phyloP scores from a whole-genome alignment of 2,113 vertebrate genomes.

The Perca flavescens region DNA sequence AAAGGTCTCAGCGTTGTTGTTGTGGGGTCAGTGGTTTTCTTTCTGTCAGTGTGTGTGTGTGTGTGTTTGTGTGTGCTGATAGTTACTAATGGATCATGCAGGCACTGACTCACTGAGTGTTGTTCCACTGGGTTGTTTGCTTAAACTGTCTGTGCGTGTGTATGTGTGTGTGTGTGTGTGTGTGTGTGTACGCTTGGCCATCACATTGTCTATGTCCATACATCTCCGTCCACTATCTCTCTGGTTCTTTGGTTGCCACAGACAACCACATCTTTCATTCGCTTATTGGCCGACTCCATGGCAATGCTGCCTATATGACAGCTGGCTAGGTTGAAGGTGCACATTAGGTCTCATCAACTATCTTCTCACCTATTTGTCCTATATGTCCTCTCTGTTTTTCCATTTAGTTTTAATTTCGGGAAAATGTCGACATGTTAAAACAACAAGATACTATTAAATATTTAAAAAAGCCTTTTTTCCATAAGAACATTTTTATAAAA shows the following conservation, averaged over 20 bases:
- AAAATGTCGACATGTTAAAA: no score
- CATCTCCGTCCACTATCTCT: constrained; percentile 41
- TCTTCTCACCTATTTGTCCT: background rate
- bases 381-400: background rate
- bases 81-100: constrained; percentile 80
- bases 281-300: constrained; percentile 75
- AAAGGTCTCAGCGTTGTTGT: constrained; percentile 48
- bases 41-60: background rate
- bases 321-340: constrained; percentile 18
- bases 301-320: constrained; percentile 57
- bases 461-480: background rate
- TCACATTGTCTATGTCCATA: constrained; percentile 48
- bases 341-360: background rate
- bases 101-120: constrained; percentile 74
- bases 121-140: constrained; percentile 82
- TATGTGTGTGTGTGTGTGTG: constrained; percentile 26
- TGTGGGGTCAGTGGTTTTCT: constrained; percentile 49
- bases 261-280: constrained; percentile 77
- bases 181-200: constrained; percentile 30
- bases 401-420: background rate
- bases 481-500: background rate
- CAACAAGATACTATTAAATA: no score
- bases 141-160: constrained; percentile 51
- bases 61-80: constrained; percentile 35
- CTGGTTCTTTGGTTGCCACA: constrained; percentile 66